Evolutionary conservation across 2,888 invertebrate species (phyloP).

Genomic region (Daptonema setosum): DNA sequence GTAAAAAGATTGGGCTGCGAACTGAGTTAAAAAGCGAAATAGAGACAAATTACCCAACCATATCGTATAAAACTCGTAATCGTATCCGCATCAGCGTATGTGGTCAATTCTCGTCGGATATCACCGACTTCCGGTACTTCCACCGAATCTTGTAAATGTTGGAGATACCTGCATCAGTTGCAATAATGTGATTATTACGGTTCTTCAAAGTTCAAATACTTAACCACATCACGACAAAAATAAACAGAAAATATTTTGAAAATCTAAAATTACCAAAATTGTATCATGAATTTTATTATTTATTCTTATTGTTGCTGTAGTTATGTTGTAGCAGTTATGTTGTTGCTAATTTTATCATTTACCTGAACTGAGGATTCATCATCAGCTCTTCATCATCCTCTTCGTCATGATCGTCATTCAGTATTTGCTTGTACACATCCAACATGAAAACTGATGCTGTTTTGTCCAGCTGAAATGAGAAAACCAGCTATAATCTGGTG

Average conservation of each 20-base stretch:
- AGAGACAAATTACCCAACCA: background rate
- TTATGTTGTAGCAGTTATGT: too few species aligned
- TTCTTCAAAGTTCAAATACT: background rate
- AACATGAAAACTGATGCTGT: background rate
- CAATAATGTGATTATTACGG: background rate
- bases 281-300: background rate
- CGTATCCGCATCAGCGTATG: background rate
- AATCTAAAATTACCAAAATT: background rate
- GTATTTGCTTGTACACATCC: background rate
- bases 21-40: too few species aligned
- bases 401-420: background rate
- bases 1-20: too few species aligned
- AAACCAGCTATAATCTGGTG: too few species aligned
- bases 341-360: too few species aligned
- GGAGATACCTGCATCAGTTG: background rate
- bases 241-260: background rate
- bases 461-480: too few species aligned
- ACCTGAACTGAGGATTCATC: too few species aligned
- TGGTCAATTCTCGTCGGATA: background rate
- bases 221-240: background rate
- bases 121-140: too few species aligned
- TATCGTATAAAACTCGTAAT: background rate
- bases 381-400: background rate
- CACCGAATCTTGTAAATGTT: background rate
- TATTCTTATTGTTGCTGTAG: too few species aligned